Conservation (phyloP, 2,888 invertebrate genomes). For the Sphinx pinastri region DNA sequence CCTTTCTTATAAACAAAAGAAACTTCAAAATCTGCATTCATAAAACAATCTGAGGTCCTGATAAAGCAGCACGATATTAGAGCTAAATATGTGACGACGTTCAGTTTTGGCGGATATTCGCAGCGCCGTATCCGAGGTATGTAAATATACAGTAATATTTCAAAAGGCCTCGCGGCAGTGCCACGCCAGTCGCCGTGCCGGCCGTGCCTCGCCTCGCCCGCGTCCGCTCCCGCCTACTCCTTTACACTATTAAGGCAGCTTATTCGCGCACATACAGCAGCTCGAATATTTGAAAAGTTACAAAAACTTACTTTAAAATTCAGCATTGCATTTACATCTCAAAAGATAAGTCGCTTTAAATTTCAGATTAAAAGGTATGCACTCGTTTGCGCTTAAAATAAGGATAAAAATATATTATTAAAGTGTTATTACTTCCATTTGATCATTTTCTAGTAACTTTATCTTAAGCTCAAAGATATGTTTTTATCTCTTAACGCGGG, state of each 20-base stretch:
- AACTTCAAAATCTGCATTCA: neutral
- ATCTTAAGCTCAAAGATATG: neutral
- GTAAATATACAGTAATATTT: neutral
- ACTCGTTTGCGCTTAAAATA: neutral
- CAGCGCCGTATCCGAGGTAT: neutral
- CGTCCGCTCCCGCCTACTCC: neutral
- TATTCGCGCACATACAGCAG: neutral
- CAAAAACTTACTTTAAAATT: slow-evolving; percentile 12
- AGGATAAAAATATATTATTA: neutral
- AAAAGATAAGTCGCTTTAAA: slow-evolving; percentile 4
- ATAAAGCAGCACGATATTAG: neutral
- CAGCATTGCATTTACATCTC: slow-evolving; percentile 11
- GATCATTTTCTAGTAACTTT: neutral
- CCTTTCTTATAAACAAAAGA: too few species aligned
- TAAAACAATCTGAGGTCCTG: neutral
- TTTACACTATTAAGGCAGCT: neutral
- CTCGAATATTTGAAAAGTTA: slow-evolving; percentile 4
- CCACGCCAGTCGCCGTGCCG: neutral
- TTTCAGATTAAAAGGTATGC: slow-evolving; percentile 11
- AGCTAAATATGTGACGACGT: neutral
- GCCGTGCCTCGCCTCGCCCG: neutral
- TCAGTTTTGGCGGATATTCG: neutral
- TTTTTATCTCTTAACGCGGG: neutral
- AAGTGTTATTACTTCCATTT: neutral
- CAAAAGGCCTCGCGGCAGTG: neutral